Percentiles rank a stretch among this genome's conserved stretches.
Evolutionary conservation across 2,888 invertebrate genomes (phyloP).

Genomic region (Deilephila porcellus): DNA sequence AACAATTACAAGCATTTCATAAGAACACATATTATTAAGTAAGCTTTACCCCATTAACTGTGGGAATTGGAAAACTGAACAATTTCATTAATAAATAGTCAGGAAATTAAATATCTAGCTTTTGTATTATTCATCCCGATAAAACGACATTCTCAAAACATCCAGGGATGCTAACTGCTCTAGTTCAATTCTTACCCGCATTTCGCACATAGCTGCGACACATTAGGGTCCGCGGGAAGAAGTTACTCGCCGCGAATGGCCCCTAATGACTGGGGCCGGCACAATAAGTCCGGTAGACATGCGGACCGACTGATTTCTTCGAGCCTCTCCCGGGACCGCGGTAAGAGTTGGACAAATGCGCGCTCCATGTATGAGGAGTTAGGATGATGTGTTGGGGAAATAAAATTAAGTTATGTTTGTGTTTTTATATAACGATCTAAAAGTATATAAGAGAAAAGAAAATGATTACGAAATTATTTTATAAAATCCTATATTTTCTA

Average conservation of each 20-base stretch:
- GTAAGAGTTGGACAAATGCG: slow-evolving; percentile 40
- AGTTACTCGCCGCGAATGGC: slow-evolving; percentile 68
- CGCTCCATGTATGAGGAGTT: slow-evolving; percentile 40
- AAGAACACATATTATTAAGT: too few species aligned
- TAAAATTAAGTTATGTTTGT: neutral
- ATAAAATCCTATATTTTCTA: too few species aligned
- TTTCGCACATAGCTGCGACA: slow-evolving; percentile 24
- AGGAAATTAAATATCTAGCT: neutral
- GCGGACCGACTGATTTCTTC: slow-evolving; percentile 65
- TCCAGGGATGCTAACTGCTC: neutral
- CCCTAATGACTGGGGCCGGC: slow-evolving; percentile 71
- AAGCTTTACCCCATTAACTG: too few species aligned
- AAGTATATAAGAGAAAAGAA: too few species aligned
- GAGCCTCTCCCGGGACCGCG: slow-evolving; percentile 56
- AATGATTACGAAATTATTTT: too few species aligned
- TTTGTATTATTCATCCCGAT: too few species aligned
- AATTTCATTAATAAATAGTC: too few species aligned
- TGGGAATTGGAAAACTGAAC: too few species aligned
- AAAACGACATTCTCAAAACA: neutral
- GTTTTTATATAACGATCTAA: neutral
- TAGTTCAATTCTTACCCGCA: neutral
- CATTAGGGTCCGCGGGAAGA: slow-evolving; percentile 58
- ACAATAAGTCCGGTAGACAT: slow-evolving; percentile 60
- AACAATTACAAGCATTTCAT: too few species aligned
- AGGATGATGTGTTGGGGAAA: slow-evolving; percentile 28